Percentiles rank a stretch among this genome's conserved stretches.
phyloP scores from a whole-genome alignment of 2,797 vertebrate genomes.

The Setipinna tenuifilis region DNA sequence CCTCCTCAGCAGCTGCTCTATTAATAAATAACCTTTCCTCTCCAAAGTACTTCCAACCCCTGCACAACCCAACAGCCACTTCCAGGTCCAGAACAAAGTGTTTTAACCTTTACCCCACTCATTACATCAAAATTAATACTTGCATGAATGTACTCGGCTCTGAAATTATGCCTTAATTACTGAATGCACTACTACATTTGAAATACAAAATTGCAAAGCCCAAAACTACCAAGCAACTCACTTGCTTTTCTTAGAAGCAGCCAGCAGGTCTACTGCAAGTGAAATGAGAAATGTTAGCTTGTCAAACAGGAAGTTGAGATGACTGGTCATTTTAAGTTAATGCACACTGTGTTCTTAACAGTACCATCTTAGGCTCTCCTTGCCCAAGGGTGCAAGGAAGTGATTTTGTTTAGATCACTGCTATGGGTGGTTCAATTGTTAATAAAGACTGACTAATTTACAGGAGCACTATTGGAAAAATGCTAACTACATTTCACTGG shows the following conservation, averaged over 20 bases:
- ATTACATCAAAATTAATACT: too few species aligned
- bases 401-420: slow-evolving; percentile 20
- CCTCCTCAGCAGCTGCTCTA: slow-evolving; percentile 46
- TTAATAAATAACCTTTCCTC: slow-evolving; percentile 47
- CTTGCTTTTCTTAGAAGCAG: not conserved
- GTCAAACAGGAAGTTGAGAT: too few species aligned
- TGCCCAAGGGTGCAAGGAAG: too few species aligned
- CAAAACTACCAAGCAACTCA: slow-evolving; percentile 7
- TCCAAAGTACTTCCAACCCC: slow-evolving; percentile 32
- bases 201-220: slow-evolving; percentile 21
- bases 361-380: too few species aligned
- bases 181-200: slow-evolving; percentile 21
- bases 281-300: too few species aligned
- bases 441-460: slow-evolving; percentile 29
- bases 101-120: too few species aligned
- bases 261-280: not conserved
- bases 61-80: slow-evolving; percentile 26
- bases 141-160: not conserved
- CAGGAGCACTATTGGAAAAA: slow-evolving; percentile 22
- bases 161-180: slow-evolving; percentile 13
- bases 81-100: slow-evolving; percentile 39
- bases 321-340: too few species aligned
- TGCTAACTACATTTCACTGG: slow-evolving; percentile 25
- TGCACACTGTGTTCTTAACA: too few species aligned
- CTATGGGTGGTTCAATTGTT: not conserved